Percentiles rank a stretch among this genome's conserved stretches.
Conservation (phyloP, 1,140 invertebrate genomes). For the Drosophila ercepeae region DNA sequence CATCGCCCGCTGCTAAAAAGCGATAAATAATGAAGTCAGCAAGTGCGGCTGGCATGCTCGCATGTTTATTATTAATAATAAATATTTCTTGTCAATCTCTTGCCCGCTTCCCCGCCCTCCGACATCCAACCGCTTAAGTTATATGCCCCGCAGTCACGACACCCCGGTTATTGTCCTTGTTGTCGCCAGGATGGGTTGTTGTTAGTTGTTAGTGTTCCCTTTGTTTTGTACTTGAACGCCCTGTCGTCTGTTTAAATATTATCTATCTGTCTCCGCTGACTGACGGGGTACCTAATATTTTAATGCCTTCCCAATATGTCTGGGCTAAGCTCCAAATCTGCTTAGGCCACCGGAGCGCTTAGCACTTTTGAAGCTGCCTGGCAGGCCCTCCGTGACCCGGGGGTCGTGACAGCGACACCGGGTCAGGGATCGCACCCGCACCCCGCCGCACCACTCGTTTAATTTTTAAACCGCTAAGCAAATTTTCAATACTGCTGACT, state of each 20-base stretch:
- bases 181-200: background rate
- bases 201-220: constrained; percentile 9
- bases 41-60: constrained; percentile 73
- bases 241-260: constrained; percentile 70
- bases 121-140: constrained; percentile 55
- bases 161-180: constrained; percentile 36
- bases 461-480: constrained; percentile 77
- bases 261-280: constrained; percentile 60
- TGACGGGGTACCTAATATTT: background rate
- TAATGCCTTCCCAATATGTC: constrained; percentile 42
- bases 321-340: constrained; percentile 67
- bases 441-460: constrained; percentile 42
- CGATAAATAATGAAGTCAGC: constrained; percentile 81
- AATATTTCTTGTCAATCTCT: constrained; percentile 78
- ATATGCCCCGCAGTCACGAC: constrained; percentile 63
- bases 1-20: constrained; percentile 51
- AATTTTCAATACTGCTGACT: constrained; percentile 71
- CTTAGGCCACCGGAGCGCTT: constrained; percentile 74
- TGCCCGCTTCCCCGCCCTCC: constrained; percentile 11
- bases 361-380: constrained; percentile 63
- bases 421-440: constrained; percentile 50
- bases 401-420: constrained; percentile 22
- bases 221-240: constrained; percentile 5
- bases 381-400: constrained; percentile 8
- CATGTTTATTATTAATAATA: constrained; percentile 83